Evolutionary conservation across 2,797 vertebrate species (phyloP).

Genomic region (Peromyscus melanophrys): DNA sequence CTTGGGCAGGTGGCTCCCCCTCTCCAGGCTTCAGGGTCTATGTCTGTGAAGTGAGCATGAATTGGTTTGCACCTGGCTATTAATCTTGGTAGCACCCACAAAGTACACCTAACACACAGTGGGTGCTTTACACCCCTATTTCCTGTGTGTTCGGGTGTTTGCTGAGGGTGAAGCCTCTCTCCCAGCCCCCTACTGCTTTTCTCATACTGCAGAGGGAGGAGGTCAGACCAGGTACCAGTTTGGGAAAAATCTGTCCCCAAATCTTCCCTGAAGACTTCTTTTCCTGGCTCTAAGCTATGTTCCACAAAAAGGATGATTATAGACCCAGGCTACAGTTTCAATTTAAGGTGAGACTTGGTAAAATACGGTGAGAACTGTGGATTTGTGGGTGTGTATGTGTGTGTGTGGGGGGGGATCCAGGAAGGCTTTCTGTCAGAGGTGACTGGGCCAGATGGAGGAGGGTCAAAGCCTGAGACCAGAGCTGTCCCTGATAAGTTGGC

Average conservation of each 20-base stretch:
- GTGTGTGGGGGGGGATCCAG: neutral
- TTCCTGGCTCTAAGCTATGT: neutral
- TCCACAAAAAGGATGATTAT: neutral
- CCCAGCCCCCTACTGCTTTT: neutral
- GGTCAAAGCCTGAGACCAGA: neutral
- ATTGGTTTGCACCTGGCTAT: neutral
- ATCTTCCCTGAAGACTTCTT: constrained; percentile 28
- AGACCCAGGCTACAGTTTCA: neutral
- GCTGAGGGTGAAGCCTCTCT: neutral
- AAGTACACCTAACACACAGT: neutral
- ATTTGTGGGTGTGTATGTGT: neutral
- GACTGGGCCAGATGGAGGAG: neutral
- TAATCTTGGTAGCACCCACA: neutral
- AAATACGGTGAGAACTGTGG: neutral
- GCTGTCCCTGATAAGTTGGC: neutral
- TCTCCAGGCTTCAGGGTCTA: neutral
- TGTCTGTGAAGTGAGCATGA: neutral
- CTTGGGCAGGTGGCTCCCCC: neutral
- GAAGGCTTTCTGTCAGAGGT: constrained; percentile 21
- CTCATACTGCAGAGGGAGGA: neutral
- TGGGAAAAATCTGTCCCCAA: neutral
- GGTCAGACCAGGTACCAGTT: neutral
- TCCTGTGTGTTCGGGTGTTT: neutral
- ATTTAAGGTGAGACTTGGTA: neutral
- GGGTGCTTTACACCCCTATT: neutral